Evolutionary conservation across 2,888 invertebrate genomes (phyloP).

Genomic region (Hemithea aestivaria): DNA sequence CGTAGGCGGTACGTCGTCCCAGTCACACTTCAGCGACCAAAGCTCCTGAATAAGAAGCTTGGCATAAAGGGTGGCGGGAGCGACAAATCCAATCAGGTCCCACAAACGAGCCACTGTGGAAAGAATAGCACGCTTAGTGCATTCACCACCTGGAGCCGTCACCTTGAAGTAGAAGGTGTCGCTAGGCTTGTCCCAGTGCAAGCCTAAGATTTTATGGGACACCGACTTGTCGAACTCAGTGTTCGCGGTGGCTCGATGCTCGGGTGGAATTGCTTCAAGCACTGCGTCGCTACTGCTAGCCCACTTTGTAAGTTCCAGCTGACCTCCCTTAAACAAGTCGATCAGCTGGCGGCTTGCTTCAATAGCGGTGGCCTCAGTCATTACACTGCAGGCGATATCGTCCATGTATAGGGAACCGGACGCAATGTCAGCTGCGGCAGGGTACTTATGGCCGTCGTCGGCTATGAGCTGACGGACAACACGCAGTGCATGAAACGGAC

Average conservation of each 20-base stretch:
- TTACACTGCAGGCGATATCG: not conserved
- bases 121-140: slow-evolving; percentile 18
- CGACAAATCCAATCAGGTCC: slow-evolving; percentile 18
- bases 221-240: slow-evolving; percentile 2
- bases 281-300: slow-evolving; percentile 5
- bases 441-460: not conserved
- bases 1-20: slow-evolving; percentile 14
- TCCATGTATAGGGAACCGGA: slow-evolving; percentile 11
- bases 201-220: slow-evolving; percentile 1
- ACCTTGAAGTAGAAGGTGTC: slow-evolving; percentile 1
- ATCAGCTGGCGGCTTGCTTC: slow-evolving; percentile 6
- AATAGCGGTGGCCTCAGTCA: not conserved
- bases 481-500: slow-evolving; percentile 19
- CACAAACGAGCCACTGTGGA: slow-evolving; percentile 17
- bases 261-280: slow-evolving; percentile 5
- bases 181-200: not conserved
- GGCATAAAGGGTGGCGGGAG: slow-evolving; percentile 16
- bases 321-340: slow-evolving; percentile 11
- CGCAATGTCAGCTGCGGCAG: not conserved
- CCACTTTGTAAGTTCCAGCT: slow-evolving; percentile 18
- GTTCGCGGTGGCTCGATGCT: slow-evolving; percentile 1
- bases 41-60: slow-evolving; percentile 18
- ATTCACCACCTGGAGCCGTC: not conserved
- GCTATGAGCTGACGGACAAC: slow-evolving; percentile 10
- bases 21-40: slow-evolving; percentile 5